phyloP scores from a whole-genome alignment of 2,113 vertebrate species.

The Lasiurus borealis region DNA sequence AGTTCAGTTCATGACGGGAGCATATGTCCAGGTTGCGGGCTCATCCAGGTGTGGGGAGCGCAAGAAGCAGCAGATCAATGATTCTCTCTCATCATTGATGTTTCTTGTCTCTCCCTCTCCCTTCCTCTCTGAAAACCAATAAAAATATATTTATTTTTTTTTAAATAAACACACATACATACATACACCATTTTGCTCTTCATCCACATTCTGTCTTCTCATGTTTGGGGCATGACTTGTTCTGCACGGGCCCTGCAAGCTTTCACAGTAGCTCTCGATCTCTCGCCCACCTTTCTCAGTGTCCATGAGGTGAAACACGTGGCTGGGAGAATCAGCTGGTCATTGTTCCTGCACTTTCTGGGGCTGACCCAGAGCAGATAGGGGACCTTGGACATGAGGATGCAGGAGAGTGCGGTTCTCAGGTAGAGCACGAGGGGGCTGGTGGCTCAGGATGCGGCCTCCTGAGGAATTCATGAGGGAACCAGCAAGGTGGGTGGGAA shows the following conservation, averaged over 20 bases:
- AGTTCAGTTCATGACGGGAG: neutral
- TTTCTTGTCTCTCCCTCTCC: neutral
- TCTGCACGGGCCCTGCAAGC: neutral
- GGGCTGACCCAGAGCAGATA: neutral
- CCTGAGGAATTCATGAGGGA: neutral
- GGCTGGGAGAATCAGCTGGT: neutral
- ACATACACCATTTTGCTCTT: neutral
- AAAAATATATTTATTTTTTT: too few species aligned
- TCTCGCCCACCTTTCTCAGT: neutral
- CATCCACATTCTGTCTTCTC: neutral
- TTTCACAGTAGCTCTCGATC: neutral
- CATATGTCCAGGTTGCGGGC: neutral
- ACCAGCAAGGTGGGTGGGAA: rapidly evolving
- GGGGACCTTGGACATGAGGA: neutral
- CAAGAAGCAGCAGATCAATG: neutral
- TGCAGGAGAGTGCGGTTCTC: too few species aligned
- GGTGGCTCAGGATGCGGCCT: too few species aligned
- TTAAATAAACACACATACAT: neutral
- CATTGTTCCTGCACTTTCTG: neutral
- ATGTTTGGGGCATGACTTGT: neutral
- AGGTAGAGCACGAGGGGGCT: too few species aligned
- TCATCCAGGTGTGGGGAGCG: neutral
- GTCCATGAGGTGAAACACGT: neutral
- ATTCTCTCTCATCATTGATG: neutral
- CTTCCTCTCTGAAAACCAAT: neutral